Evolutionary conservation across 2,888 invertebrate genomes (phyloP).

Genomic region (Xestobium rufovillosum): DNA sequence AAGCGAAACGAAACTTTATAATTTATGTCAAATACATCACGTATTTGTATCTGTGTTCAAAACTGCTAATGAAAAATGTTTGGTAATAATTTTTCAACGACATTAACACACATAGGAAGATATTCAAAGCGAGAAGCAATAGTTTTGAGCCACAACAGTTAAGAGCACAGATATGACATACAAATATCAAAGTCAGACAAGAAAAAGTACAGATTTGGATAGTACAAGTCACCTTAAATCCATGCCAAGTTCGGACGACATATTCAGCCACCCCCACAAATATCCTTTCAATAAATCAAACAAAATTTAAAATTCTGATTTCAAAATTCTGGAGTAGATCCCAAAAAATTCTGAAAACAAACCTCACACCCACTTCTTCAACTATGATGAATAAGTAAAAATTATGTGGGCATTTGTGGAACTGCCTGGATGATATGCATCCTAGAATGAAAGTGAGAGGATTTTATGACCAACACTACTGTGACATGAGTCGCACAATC

Average conservation of each 20-base stretch:
- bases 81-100: no score
- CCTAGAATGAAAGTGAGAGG: conserved; percentile 23
- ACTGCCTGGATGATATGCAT: no score
- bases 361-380: background rate
- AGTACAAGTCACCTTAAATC: conserved; percentile 60
- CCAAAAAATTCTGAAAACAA: background rate
- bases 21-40: conserved; percentile 16
- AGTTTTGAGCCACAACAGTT: conserved; percentile 24
- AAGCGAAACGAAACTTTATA: conserved; percentile 26
- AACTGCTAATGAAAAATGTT: conserved; percentile 23
- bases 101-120: background rate
- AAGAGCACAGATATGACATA: conserved; percentile 31
- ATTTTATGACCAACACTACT: conserved; percentile 23
- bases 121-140: background rate
- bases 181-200: conserved; percentile 18
- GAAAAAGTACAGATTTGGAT: conserved; percentile 54
- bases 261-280: no score
- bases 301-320: no score
- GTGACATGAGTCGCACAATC: conserved; percentile 27
- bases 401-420: background rate
- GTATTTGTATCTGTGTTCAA: conserved; percentile 28
- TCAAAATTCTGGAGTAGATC: no score
- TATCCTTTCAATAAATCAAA: no score
- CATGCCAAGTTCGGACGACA: conserved; percentile 25
- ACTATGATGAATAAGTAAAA: background rate